Percentiles rank a stretch among this genome's conserved stretches.
Evolutionary conservation across 2,888 invertebrate species (phyloP).

Genomic region (Pristionchus maxplancki): DNA sequence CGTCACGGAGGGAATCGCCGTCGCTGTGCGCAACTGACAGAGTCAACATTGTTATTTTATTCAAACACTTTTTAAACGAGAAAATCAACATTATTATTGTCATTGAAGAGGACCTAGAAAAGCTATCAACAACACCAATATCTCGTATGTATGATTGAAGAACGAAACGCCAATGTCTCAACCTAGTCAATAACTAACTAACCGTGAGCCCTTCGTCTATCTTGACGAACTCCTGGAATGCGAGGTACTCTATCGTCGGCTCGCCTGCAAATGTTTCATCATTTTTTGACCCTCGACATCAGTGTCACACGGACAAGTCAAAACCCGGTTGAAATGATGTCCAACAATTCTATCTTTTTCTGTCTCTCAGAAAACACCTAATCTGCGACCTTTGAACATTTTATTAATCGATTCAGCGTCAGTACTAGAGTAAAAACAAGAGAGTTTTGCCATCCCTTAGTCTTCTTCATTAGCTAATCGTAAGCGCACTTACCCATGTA

Average conservation of each 20-base stretch:
- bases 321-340: background rate
- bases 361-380: background rate
- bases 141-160: too few relatives aligned
- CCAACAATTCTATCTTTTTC: background rate
- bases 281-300: background rate
- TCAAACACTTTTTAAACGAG: too few relatives aligned
- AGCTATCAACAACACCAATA: too few relatives aligned
- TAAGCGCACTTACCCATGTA: constrained; percentile 21
- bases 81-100: too few relatives aligned
- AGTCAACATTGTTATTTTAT: too few relatives aligned
- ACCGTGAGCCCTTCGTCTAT: constrained; percentile 71
- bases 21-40: constrained; percentile 85
- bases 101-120: too few relatives aligned
- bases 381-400: too few relatives aligned
- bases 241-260: constrained; percentile 69
- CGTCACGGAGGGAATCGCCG: constrained; percentile 88
- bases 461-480: too few relatives aligned
- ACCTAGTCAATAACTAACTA: too few relatives aligned
- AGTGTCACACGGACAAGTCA: background rate
- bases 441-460: too few relatives aligned
- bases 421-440: too few relatives aligned
- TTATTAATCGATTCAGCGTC: too few relatives aligned
- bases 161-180: background rate
- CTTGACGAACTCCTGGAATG: constrained; percentile 71
- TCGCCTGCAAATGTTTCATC: constrained; percentile 49